These are phyloP conservation scores for Dryococelus australis DNA, from an alignment of 2,888 invertebrate species.

Conservation along the genomic window DNA sequence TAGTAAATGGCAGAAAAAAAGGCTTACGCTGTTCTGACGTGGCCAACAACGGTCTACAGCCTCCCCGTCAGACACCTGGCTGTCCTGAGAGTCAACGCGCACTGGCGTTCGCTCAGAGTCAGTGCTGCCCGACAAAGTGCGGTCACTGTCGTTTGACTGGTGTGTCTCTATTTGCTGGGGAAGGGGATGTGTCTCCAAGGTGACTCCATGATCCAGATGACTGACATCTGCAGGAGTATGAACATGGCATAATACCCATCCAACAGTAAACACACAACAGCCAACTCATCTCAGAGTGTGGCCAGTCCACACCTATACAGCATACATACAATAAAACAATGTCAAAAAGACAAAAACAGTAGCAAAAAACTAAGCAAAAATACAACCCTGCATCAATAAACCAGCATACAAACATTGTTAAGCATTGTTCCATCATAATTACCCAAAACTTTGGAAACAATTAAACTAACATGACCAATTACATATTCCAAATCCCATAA, in stretches of 20 bases:
- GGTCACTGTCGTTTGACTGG: slow-evolving; percentile 60
- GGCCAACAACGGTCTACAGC: slow-evolving; percentile 68
- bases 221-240: slow-evolving; percentile 31
- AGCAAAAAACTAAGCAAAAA: too few species aligned
- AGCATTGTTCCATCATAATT: too few species aligned
- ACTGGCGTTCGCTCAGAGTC: slow-evolving; percentile 85
- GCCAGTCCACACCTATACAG: too few species aligned
- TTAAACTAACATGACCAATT: too few species aligned
- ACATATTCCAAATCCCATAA: too few species aligned
- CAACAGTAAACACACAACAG: not conserved
- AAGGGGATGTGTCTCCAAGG: slow-evolving; percentile 63
- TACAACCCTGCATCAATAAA: too few species aligned
- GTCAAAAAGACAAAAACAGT: too few species aligned
- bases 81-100: slow-evolving; percentile 83
- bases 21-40: slow-evolving; percentile 78
- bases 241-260: too few species aligned
- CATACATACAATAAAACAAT: too few species aligned
- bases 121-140: slow-evolving; percentile 76
- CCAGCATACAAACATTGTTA: too few species aligned
- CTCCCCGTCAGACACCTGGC: slow-evolving; percentile 74
- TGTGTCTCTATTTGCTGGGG: slow-evolving; percentile 55
- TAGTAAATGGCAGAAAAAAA: not conserved
- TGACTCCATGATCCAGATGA: slow-evolving; percentile 60
- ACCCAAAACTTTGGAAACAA: too few species aligned
- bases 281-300: too few species aligned